Evolutionary conservation across 1,140 invertebrate genomes (phyloP), one percentile per base, ranked within the genome.

Genomic region (Dysdera silvatica): DNA sequence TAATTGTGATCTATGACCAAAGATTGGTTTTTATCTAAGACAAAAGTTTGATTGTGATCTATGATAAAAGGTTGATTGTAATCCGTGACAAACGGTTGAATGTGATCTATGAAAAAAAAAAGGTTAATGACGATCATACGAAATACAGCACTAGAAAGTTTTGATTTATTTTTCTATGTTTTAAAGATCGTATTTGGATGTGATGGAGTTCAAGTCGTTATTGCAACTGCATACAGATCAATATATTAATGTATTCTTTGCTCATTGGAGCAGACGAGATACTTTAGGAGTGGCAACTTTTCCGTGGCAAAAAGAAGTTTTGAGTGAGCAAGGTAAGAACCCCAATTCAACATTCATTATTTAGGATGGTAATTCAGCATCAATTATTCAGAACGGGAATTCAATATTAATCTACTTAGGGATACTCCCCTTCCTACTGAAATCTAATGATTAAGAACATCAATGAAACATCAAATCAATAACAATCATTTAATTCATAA

Each of bases 241-340:
- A 32, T 18, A 35, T 6, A 10, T 53, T 18, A 53, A 53, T 53
- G 24, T 53, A 29, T 23, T 53, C 10, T 53, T 53, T 53, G 51
- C 51, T n/a, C 23, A 33, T 18, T 53, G 51, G 51, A 53, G 28
- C 16, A 53, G 35, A n/a, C 31, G 35, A 23, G 51, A 53, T 26
- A 53, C 35, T 18, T n/a, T 53, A 18, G 51, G 51, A 10, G 18
- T 53, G 6, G 51, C 51, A n/a, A 33, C 51, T 29, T 53, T 53
- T 33, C 51, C 51, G 1, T 53, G 51, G 51, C 28, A 53, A 35
- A 53, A 53, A 26, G 51, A 53, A 23, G 26, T 35, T 18, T 18
- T 14, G 10, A 18, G 28, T 4, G n/a, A 31, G 8, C 24, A 23
- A 4, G 51, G 51, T 53, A 53, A 33, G 51, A n/a, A n/a, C n/a